Evolutionary conservation across 2,797 vertebrate genomes (phyloP).

Genomic region (Tenualosa thibaudeaui): DNA sequence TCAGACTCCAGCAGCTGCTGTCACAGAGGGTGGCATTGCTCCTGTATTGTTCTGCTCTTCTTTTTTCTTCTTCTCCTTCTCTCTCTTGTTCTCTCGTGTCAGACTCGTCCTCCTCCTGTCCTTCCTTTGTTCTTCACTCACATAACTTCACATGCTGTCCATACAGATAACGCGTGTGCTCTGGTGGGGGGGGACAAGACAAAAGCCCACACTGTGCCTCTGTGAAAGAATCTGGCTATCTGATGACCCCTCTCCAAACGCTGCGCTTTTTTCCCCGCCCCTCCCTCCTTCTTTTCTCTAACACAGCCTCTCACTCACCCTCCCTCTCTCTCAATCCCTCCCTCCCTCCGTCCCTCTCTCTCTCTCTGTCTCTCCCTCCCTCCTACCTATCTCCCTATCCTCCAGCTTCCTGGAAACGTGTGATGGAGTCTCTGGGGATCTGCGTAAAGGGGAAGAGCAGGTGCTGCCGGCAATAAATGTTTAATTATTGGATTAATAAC

Average conservation of each 20-base stretch:
- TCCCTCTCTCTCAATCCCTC: slow-evolving; percentile 62
- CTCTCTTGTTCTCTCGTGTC: slow-evolving; percentile 57
- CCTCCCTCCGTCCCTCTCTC: slow-evolving; percentile 42
- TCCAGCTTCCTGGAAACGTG: slow-evolving; percentile 60
- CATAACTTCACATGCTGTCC: slow-evolving; percentile 82
- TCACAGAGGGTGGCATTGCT: slow-evolving; percentile 46
- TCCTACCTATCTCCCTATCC: slow-evolving; percentile 47
- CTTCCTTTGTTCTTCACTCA: slow-evolving; percentile 75
- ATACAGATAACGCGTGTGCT: slow-evolving; percentile 34
- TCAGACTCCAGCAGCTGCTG: slow-evolving; percentile 37
- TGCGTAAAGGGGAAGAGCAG: slow-evolving; percentile 75
- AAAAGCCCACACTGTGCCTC: slow-evolving; percentile 61
- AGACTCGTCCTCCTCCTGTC: slow-evolving; percentile 62
- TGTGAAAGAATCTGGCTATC: slow-evolving; percentile 79
- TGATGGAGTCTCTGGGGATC: slow-evolving; percentile 72
- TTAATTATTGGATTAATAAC: slow-evolving; percentile 94
- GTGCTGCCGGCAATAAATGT: slow-evolving; percentile 88
- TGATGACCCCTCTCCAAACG: slow-evolving; percentile 75
- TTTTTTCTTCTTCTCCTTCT: slow-evolving; percentile 56
- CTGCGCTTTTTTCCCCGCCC: slow-evolving; percentile 69
- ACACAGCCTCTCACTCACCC: slow-evolving; percentile 66
- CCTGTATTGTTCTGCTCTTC: slow-evolving; percentile 58
- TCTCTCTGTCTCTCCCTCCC: slow-evolving; percentile 40
- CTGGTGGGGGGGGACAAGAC: slow-evolving; percentile 46
- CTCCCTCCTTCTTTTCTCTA: slow-evolving; percentile 73